These are phyloP conservation scores for Enteromius thamalakanensis DNA, from an alignment of 2,797 vertebrate genomes.

Conservation along the genomic window DNA sequence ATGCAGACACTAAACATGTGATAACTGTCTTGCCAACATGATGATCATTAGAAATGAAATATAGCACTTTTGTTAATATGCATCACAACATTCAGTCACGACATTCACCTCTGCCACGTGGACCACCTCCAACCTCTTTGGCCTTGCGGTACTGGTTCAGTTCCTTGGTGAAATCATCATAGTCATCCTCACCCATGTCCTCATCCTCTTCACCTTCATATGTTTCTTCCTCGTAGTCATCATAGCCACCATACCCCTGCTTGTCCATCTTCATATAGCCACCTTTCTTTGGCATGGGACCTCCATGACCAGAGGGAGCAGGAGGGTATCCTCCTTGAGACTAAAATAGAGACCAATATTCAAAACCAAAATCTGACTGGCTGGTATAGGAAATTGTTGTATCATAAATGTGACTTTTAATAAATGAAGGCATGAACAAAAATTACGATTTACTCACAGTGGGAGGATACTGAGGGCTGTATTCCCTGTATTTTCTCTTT, in stretches of 20 bases:
- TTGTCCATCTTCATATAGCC: slow-evolving; percentile 91
- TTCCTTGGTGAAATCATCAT: slow-evolving; percentile 93
- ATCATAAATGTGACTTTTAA: not conserved
- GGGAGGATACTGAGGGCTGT: slow-evolving; percentile 86
- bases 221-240: slow-evolving; percentile 90
- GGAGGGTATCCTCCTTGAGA: slow-evolving; percentile 82
- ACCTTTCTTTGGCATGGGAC: slow-evolving; percentile 79
- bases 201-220: slow-evolving; percentile 89
- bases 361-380: not conserved
- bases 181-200: slow-evolving; percentile 87
- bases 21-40: not conserved
- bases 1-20: not conserved
- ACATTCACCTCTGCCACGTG: slow-evolving; percentile 78
- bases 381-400: not conserved
- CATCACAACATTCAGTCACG: not conserved
- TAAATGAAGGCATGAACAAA: not conserved
- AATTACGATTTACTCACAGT: slow-evolving; percentile 76
- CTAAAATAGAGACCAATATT: slow-evolving; percentile 62
- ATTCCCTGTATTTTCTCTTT: slow-evolving; percentile 90
- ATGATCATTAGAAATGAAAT: not conserved
- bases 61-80: not conserved
- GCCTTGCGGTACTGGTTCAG: slow-evolving; percentile 91
- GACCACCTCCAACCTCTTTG: slow-evolving; percentile 86
- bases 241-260: slow-evolving; percentile 84
- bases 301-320: slow-evolving; percentile 67